A percentile compares a stretch with the other conserved stretches of the same genome.
Evolutionary conservation across 1,140 invertebrate genomes (phyloP).

Genomic region (Temnothorax longispinosus): DNA sequence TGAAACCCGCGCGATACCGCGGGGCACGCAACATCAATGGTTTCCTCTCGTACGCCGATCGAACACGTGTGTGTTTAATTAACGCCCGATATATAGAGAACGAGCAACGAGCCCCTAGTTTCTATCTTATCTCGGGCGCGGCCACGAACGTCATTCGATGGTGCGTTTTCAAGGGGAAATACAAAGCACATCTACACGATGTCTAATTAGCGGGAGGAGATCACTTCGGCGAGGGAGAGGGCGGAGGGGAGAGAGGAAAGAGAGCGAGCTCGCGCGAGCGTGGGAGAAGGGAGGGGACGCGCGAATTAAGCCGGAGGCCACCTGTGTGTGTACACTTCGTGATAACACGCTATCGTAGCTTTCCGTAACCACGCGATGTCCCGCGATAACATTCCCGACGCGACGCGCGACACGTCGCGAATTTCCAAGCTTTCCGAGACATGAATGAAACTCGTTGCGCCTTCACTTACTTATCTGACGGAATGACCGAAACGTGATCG

Average conservation of each 20-base stretch:
- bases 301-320: slow-evolving; percentile 40
- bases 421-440: background rate
- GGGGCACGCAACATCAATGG: background rate
- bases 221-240: background rate
- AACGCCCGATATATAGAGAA: slow-evolving; percentile 27
- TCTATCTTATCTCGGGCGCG: slow-evolving; percentile 65
- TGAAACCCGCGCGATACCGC: background rate
- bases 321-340: slow-evolving; percentile 51
- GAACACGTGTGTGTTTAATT: slow-evolving; percentile 12
- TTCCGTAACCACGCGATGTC: slow-evolving; percentile 39
- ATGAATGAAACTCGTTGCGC: background rate
- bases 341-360: slow-evolving; percentile 67
- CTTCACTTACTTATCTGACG: background rate
- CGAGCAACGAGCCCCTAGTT: background rate
- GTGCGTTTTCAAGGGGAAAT: background rate
- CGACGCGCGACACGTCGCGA: background rate
- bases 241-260: background rate
- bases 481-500: background rate
- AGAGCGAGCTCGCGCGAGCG: background rate
- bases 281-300: too few relatives aligned
- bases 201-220: slow-evolving; percentile 41
- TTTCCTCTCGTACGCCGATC: background rate
- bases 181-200: background rate
- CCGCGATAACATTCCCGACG: background rate
- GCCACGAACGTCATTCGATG: slow-evolving; percentile 58